These are phyloP conservation scores for Diachasma alloeum DNA, from an alignment of 1,140 invertebrate species.

Conservation along the genomic window DNA sequence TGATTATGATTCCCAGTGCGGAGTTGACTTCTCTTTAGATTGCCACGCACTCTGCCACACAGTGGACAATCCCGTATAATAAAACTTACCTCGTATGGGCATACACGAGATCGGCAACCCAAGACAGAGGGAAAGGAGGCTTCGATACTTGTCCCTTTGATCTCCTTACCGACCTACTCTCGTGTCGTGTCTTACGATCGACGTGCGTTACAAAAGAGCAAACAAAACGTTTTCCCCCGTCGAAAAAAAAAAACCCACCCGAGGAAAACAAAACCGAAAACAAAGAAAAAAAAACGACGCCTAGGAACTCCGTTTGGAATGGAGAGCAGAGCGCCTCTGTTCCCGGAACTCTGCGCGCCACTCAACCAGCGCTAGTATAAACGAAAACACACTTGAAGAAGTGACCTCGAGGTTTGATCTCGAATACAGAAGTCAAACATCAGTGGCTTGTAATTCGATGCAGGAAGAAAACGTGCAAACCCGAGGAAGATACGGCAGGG, in stretches of 20 bases:
- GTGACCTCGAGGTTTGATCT: constrained; percentile 9
- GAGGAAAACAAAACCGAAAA: background rate
- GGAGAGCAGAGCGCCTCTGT: background rate
- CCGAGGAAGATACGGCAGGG: background rate
- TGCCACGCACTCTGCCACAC: constrained; percentile 9
- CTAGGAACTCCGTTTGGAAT: background rate
- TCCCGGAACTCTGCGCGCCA: background rate
- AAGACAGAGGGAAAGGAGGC: constrained; percentile 21
- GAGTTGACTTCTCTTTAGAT: constrained; percentile 1
- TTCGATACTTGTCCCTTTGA: constrained; percentile 26
- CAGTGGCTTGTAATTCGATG: constrained; percentile 20
- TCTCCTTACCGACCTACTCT: constrained; percentile 15
- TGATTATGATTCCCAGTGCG: constrained; percentile 27
- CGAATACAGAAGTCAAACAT: constrained; percentile 18
- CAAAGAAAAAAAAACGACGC: background rate
- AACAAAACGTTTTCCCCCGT: background rate
- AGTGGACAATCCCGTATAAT: constrained; percentile 27
- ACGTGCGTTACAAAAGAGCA: background rate
- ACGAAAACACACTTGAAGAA: background rate
- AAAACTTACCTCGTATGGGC: constrained; percentile 24
- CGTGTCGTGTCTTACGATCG: background rate
- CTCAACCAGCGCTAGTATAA: background rate
- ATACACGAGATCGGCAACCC: constrained; percentile 20
- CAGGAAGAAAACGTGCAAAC: constrained; percentile 4
- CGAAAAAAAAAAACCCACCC: background rate